Evolutionary conservation across 2,888 invertebrate species (phyloP), one percentile per base, ranked within the genome.

Genomic region (Subacronicta megacephala): DNA sequence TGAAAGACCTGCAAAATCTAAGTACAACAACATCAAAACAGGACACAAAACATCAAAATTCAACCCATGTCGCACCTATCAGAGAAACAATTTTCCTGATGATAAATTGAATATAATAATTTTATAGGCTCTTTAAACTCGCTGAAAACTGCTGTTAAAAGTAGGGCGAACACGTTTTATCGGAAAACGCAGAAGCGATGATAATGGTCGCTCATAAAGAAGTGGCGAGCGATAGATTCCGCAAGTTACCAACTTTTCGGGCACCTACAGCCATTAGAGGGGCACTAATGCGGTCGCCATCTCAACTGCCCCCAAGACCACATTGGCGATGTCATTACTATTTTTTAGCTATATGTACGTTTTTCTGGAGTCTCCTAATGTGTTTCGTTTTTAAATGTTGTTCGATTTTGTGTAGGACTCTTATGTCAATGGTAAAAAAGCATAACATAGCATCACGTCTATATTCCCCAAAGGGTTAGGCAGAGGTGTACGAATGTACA

Each of bases 151-250:
- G 85, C 84, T 88, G 87, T 91, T 90, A 86, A 88, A 91, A 92
- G 88, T 89, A 81, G 81, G 83, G 80, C 84, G 82, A 87, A 85
- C 92, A 92, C 92, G 92, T 93, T 93, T 92, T 91, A 92, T 92
- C 91, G 92, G 84, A 77, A 85, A 90, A 88, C 87, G 90, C 85
- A 88, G 83, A 86, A 85, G 83, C 87, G 90, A 89, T 90, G 92
- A 92, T 93, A 93, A 93, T 93, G 93, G 90, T 72, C 68, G 88
- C 83, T 85, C 93, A 88, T 93, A 93, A 93, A 93, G 93, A 92
- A 90, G 84, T 84, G 83, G 84, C 82, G 84, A 83, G 78, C 90
- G 90, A 93, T 93, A 92, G 93, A 91, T 93, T 91, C 82, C 88
- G 85, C 83, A 89, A 92, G 89, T 92, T 92, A 84, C 89, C 88